Conservation (phyloP, 2,113 vertebrate genomes). For the Dendropsophus ebraccatus region DNA sequence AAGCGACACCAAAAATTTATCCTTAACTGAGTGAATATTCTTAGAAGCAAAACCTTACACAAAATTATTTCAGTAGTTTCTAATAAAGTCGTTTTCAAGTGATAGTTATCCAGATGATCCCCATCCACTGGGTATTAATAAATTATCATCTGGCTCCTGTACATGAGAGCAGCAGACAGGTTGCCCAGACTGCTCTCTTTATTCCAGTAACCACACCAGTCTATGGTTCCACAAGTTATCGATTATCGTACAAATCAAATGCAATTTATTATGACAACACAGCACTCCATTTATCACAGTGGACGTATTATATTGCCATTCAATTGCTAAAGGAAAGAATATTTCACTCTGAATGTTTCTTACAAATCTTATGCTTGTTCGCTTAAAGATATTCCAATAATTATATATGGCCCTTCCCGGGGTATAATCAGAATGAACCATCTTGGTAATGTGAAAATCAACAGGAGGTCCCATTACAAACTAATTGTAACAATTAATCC, state of each 20-base stretch:
- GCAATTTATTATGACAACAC: background rate
- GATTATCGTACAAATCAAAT: constrained; percentile 23
- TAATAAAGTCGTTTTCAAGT: background rate
- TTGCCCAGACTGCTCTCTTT: background rate
- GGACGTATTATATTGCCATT: background rate
- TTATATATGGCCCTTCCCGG: background rate
- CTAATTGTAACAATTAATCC: constrained; percentile 50
- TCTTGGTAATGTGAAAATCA: constrained; percentile 29
- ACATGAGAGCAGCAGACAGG: background rate
- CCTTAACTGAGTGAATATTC: no score
- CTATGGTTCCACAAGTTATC: background rate
- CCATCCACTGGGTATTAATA: no score
- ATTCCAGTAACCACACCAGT: constrained; percentile 5
- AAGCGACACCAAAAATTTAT: no score
- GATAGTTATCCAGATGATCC: no score
- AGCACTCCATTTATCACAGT: constrained; percentile 3
- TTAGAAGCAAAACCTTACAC: no score
- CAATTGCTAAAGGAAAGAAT: background rate
- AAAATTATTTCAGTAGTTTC: no score
- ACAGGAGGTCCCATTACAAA: constrained; percentile 22
- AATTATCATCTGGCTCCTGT: background rate
- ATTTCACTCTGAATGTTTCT: background rate
- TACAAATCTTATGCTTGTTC: background rate
- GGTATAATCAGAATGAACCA: constrained; percentile 17
- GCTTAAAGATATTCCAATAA: constrained; percentile 31